Evolutionary conservation across 2,888 invertebrate species (phyloP).

Genomic region (Scaptomyza flava): DNA sequence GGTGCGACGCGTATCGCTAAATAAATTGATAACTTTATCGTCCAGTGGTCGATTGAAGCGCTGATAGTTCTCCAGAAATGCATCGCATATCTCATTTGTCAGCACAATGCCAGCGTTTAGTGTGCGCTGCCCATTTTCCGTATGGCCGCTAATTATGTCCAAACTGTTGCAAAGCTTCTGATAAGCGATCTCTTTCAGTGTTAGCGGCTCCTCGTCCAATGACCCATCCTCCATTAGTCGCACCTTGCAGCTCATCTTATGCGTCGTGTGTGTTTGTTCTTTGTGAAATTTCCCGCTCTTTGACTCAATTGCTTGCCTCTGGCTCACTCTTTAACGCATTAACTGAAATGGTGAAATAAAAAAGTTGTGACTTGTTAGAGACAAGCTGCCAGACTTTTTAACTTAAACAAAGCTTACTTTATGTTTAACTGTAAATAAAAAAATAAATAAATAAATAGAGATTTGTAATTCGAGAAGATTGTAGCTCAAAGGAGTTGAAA

Average conservation of each 20-base stretch:
- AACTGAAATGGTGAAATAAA: constrained; percentile 1
- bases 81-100: constrained; percentile 90
- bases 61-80: constrained; percentile 84
- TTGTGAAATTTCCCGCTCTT: not conserved
- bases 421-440: not conserved
- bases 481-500: not conserved
- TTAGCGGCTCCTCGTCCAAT: constrained; percentile 84
- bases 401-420: constrained; percentile 2
- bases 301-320: constrained; percentile 3
- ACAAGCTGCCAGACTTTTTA: not conserved
- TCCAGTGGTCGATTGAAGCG: constrained; percentile 86
- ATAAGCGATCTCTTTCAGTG: constrained; percentile 83
- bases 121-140: constrained; percentile 74
- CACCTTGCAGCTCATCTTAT: constrained; percentile 84
- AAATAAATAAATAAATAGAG: not conserved
- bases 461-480: no score
- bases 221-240: constrained; percentile 84
- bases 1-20: constrained; percentile 88
- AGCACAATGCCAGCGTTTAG: constrained; percentile 87
- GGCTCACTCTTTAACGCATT: not conserved
- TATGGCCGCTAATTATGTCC: constrained; percentile 78
- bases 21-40: constrained; percentile 89
- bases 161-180: constrained; percentile 83
- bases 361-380: not conserved
- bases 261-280: not conserved